These are phyloP conservation scores for Cardinalis cardinalis DNA, from an alignment of 2,113 vertebrate genomes.

Conservation along the genomic window DNA sequence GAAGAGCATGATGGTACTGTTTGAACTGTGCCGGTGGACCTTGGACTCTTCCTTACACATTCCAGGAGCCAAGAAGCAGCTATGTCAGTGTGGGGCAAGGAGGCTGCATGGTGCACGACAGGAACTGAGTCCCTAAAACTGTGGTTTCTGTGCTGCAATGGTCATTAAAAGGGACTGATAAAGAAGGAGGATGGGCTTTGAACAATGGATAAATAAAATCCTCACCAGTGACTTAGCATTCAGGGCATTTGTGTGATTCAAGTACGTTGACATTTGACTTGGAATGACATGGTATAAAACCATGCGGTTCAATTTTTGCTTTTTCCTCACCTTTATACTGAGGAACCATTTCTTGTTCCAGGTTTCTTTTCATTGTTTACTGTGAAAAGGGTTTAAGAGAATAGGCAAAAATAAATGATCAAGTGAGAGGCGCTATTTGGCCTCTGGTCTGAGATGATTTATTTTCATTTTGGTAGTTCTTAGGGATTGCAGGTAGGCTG, in stretches of 20 bases:
- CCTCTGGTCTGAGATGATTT: neutral
- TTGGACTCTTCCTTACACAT: neutral
- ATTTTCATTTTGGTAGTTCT: neutral
- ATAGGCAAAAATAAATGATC: neutral
- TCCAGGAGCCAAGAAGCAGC: neutral
- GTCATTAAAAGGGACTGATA: neutral
- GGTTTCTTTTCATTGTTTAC: neutral
- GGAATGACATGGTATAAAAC: neutral
- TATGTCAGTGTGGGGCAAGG: accelerated
- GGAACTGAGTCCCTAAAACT: neutral
- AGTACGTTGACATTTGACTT: neutral
- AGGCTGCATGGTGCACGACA: accelerated
- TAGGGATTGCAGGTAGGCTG: neutral
- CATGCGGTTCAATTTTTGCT: neutral
- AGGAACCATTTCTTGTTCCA: neutral
- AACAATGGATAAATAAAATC: neutral
- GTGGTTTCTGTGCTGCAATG: neutral
- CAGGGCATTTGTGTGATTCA: neutral
- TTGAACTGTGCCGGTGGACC: neutral
- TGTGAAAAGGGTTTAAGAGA: neutral
- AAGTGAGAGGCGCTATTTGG: accelerated
- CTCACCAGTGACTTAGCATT: neutral
- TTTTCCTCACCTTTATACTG: neutral
- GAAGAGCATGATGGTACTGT: accelerated
- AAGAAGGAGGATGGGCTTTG: neutral